Percentiles rank a stretch among this genome's conserved stretches.
phyloP scores from a whole-genome alignment of 2,888 invertebrate species.

The Cheilosia soror region DNA sequence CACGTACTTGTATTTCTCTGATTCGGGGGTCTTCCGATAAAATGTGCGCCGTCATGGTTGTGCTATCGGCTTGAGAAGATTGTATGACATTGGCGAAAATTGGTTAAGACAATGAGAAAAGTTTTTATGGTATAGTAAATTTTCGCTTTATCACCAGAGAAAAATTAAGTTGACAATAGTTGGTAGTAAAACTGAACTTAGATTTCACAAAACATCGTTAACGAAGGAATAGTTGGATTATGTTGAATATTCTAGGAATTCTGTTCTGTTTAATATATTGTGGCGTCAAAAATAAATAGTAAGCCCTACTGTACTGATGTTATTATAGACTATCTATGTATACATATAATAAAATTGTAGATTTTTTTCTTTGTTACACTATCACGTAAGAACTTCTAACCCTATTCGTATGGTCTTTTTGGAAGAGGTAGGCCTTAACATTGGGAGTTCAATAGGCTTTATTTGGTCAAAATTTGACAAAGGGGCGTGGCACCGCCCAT shows the following conservation, averaged over 20 bases:
- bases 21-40: constrained; percentile 10
- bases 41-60: constrained; percentile 45
- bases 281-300: background rate
- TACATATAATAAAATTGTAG: too few species aligned
- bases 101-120: constrained; percentile 51
- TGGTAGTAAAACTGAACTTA: background rate
- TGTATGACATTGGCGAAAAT: constrained; percentile 55
- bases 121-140: constrained; percentile 31
- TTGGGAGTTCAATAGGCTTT: too few species aligned
- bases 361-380: too few species aligned
- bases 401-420: too few species aligned
- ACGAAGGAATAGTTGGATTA: constrained; percentile 5
- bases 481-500: too few species aligned
- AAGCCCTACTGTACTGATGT: too few species aligned
- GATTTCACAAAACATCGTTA: constrained; percentile 4
- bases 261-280: background rate
- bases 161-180: constrained; percentile 34
- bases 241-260: background rate
- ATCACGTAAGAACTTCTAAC: too few species aligned
- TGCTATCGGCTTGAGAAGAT: constrained; percentile 26
- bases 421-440: too few species aligned
- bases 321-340: too few species aligned
- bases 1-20: constrained; percentile 9
- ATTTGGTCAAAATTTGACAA: too few species aligned
- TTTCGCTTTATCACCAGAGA: constrained; percentile 35